These are phyloP conservation scores for Tupaia chinensis DNA, from an alignment of 2,113 vertebrate genomes.

Conservation along the genomic window DNA sequence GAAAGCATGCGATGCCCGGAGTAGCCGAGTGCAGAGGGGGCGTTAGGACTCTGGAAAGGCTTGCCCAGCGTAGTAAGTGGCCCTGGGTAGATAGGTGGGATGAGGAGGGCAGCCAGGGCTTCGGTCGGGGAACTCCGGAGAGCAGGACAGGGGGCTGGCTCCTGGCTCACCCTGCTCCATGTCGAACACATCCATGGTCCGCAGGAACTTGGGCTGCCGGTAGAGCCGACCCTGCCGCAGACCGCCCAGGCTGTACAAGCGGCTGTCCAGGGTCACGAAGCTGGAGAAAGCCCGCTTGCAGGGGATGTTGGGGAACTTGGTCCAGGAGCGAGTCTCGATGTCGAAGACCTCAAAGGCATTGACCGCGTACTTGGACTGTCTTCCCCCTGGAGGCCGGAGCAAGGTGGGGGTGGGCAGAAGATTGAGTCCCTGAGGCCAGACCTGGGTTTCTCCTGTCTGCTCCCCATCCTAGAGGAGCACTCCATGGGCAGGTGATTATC, in stretches of 20 bases:
- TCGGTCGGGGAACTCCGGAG: neutral
- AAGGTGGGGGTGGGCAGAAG: neutral
- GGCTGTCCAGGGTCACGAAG: slow-evolving; percentile 90
- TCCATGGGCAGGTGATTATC: neutral
- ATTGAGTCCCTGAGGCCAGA: neutral
- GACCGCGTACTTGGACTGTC: slow-evolving; percentile 95
- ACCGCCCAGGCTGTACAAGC: slow-evolving; percentile 95
- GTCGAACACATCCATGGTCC: slow-evolving; percentile 96
- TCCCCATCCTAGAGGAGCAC: neutral
- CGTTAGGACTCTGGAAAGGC: neutral
- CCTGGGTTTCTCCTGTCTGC: neutral
- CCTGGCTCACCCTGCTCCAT: slow-evolving; percentile 92
- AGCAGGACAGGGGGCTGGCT: neutral
- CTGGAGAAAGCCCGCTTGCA: slow-evolving; percentile 96
- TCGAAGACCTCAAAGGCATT: slow-evolving; percentile 97
- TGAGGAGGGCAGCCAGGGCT: neutral
- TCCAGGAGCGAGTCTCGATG: slow-evolving; percentile 94
- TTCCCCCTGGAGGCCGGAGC: slow-evolving; percentile 89
- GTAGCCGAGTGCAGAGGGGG: neutral
- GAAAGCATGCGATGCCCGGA: neutral
- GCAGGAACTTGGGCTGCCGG: slow-evolving; percentile 97
- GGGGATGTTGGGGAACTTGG: slow-evolving; percentile 93
- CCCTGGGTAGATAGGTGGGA: rapidly evolving
- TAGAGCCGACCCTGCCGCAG: slow-evolving; percentile 95
- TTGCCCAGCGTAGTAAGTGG: neutral